Evolutionary conservation across 2,797 vertebrate species (phyloP).

Genomic region (Aythya fuligula): DNA sequence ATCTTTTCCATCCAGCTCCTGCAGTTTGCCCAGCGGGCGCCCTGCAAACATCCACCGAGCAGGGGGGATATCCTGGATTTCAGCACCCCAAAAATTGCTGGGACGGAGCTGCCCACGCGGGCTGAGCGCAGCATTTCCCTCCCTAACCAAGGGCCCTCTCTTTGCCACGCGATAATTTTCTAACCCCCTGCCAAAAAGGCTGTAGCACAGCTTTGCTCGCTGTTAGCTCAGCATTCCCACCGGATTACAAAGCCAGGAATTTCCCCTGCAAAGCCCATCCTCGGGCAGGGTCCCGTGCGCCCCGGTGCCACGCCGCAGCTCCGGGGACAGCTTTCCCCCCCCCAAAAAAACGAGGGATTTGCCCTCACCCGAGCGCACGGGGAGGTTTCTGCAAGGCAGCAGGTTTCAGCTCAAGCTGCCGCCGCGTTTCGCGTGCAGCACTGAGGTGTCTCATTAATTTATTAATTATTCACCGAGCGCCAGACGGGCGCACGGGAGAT

Average conservation of each 20-base stretch:
- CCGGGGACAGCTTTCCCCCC: neutral
- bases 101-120: neutral
- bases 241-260: neutral
- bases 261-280: neutral
- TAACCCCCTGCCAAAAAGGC: rapidly evolving
- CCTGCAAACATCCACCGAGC: neutral
- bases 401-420: neutral
- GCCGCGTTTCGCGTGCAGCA: rapidly evolving
- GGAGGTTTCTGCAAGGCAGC: neutral
- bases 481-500: slow-evolving; percentile 28
- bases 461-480: slow-evolving; percentile 60
- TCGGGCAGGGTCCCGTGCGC: neutral
- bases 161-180: neutral
- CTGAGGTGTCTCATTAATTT: neutral
- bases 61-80: neutral
- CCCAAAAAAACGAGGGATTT: too few species aligned
- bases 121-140: neutral
- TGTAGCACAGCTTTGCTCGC: neutral
- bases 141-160: neutral
- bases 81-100: neutral
- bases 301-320: too few species aligned
- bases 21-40: neutral
- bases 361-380: rapidly evolving
- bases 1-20: neutral
- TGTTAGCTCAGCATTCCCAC: neutral